Percentiles rank a stretch among this genome's conserved stretches.
phyloP scores from a whole-genome alignment of 2,888 invertebrate species.

The Merodon equestris region DNA sequence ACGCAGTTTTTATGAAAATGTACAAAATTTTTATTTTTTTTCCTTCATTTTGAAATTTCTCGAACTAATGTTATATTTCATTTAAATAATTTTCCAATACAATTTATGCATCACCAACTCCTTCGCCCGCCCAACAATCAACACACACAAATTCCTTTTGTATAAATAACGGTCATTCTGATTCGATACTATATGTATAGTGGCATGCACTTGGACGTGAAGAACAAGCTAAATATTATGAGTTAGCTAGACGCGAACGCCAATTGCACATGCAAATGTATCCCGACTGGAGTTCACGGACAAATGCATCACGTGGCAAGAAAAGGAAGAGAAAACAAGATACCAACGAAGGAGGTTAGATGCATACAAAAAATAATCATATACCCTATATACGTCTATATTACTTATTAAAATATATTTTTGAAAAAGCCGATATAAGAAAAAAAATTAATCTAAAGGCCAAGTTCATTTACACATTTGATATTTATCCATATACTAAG shows the following conservation, averaged over 20 bases:
- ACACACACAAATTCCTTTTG: conserved; percentile 27
- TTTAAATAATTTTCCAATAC: conserved; percentile 64
- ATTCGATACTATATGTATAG: conserved; percentile 79
- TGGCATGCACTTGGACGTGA: conserved; percentile 99
- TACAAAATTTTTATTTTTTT: too few species aligned
- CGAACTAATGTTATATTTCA: conserved; percentile 63
- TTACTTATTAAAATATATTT: background rate
- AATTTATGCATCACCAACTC: conserved; percentile 58
- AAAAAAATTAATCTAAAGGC: too few species aligned
- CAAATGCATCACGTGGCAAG: conserved; percentile 99
- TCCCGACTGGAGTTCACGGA: conserved; percentile 99
- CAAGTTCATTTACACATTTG: too few species aligned
- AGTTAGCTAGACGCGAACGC: conserved; percentile 98
- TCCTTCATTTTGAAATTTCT: conserved; percentile 61
- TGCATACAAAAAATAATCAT: conserved; percentile 74
- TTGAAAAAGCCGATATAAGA: too few species aligned
- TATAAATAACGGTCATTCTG: conserved; percentile 33
- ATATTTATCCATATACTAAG: too few species aligned
- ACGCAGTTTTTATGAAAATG: conserved; percentile 5
- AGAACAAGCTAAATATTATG: conserved; percentile 99
- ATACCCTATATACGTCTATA: conserved; percentile 66
- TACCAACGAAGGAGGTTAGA: conserved; percentile 95
- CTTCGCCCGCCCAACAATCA: conserved; percentile 58
- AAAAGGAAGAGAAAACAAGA: conserved; percentile 99
- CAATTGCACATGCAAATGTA: conserved; percentile 99